phyloP scores from a whole-genome alignment of 2,888 invertebrate species.

The Dascillus cervinus region DNA sequence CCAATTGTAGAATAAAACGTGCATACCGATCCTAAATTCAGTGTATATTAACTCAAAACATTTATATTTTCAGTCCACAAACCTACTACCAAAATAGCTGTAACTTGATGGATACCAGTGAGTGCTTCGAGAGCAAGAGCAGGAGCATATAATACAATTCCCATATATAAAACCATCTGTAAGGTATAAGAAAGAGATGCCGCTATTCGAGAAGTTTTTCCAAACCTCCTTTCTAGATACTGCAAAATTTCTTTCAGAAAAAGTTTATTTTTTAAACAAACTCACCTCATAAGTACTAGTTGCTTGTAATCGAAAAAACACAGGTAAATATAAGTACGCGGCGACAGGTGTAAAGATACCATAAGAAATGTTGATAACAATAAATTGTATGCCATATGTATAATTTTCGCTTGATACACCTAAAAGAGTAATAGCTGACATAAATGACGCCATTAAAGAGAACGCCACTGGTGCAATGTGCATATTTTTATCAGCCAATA shows the following conservation, averaged over 20 bases:
- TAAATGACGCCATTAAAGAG: constrained; percentile 88
- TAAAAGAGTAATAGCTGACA: constrained; percentile 84
- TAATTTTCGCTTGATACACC: constrained; percentile 86
- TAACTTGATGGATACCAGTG: constrained; percentile 65
- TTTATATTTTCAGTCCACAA: constrained; percentile 14
- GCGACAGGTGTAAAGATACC: constrained; percentile 70
- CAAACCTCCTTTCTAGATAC: constrained; percentile 86
- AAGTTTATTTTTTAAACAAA: constrained; percentile 2
- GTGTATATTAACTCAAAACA: background rate
- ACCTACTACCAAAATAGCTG: constrained; percentile 67
- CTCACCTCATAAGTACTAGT: constrained; percentile 81
- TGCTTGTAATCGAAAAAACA: constrained; percentile 74
- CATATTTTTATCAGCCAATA: constrained; percentile 76
- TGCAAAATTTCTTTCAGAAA: constrained; percentile 38
- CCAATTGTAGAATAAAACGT: constrained; percentile 83
- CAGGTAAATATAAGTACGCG: constrained; percentile 71
- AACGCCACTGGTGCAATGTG: constrained; percentile 74
- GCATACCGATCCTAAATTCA: constrained; percentile 56
- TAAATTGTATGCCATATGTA: constrained; percentile 72
- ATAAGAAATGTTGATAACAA: constrained; percentile 69
- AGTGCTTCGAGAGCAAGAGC: constrained; percentile 83
- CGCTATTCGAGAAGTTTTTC: constrained; percentile 61
- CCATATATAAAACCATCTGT: constrained; percentile 86
- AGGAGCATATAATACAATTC: constrained; percentile 90
- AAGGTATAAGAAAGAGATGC: constrained; percentile 80